Conservation (phyloP, 2,888 invertebrate species). For the Synergus gifuensis region DNA sequence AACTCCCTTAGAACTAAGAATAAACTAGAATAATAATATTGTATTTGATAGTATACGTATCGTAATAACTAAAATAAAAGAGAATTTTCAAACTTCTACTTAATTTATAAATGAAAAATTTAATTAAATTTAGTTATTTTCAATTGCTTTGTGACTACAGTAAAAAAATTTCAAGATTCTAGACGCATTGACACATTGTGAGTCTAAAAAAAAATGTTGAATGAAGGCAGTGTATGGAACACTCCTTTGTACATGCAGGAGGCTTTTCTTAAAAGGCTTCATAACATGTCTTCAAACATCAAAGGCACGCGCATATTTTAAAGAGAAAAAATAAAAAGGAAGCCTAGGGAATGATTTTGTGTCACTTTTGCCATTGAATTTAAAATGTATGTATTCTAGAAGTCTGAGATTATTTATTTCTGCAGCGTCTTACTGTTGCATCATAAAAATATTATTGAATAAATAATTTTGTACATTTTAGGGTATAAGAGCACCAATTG, state of each 20-base stretch:
- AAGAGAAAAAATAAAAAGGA: background rate
- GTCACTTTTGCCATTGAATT: background rate
- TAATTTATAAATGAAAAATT: background rate
- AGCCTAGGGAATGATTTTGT: background rate
- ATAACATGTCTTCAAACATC: conserved; percentile 13
- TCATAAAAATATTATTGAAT: background rate
- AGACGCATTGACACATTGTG: conserved; percentile 11
- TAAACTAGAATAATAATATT: background rate
- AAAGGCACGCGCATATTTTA: background rate
- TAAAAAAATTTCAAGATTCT: background rate
- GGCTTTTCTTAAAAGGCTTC: conserved; percentile 13
- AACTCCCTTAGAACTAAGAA: background rate
- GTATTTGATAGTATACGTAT: background rate
- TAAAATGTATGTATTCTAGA: conserved; percentile 15
- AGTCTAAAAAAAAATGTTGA: conserved; percentile 8
- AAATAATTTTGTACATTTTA: too few species aligned
- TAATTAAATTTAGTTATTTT: background rate
- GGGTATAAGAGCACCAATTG: too few species aligned
- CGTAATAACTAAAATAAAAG: too few species aligned
- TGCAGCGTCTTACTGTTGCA: background rate
- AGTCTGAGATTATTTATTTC: background rate
- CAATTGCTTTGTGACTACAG: background rate
- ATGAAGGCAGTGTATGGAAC: background rate
- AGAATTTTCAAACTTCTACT: too few species aligned
- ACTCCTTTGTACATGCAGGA: conserved; percentile 1